phyloP scores from a whole-genome alignment of 2,113 vertebrate genomes.

The Spheniscus mendiculus region DNA sequence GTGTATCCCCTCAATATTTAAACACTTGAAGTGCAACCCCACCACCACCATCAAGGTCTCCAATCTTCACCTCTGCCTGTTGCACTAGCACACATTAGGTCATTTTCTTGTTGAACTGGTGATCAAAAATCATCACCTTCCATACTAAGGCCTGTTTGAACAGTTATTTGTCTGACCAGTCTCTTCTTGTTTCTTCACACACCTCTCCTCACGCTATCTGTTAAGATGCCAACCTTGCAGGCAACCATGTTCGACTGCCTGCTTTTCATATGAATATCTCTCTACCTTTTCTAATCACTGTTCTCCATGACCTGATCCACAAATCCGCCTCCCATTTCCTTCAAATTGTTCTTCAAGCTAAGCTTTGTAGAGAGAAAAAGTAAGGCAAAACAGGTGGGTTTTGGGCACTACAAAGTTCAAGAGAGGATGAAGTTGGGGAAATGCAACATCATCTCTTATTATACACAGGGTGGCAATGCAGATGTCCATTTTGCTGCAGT shows the following conservation, averaged over 20 bases:
- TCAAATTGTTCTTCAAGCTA: not conserved
- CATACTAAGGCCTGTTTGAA: not conserved
- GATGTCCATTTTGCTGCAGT: not conserved
- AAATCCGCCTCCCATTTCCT: not conserved
- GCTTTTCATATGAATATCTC: not conserved
- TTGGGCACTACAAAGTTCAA: not conserved
- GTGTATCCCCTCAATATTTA: not conserved
- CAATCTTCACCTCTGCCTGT: not conserved
- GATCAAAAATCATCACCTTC: not conserved
- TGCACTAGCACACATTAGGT: not conserved
- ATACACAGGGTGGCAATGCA: not conserved
- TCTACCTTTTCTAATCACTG: not conserved
- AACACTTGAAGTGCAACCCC: not conserved
- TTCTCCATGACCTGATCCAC: not conserved
- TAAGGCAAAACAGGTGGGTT: not conserved
- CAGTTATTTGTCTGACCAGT: not conserved
- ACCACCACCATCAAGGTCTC: not conserved
- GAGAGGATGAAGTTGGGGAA: not conserved
- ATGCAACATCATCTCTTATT: not conserved
- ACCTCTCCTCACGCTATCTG: not conserved
- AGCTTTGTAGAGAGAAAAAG: not conserved
- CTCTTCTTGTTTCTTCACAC: not conserved
- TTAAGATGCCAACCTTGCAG: not conserved
- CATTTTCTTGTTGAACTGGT: not conserved
- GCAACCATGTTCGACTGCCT: not conserved